A percentile compares a stretch with the other conserved stretches of the same genome.
phyloP scores from a whole-genome alignment of 1,140 invertebrate species.

The Stegodyphus dumicola region DNA sequence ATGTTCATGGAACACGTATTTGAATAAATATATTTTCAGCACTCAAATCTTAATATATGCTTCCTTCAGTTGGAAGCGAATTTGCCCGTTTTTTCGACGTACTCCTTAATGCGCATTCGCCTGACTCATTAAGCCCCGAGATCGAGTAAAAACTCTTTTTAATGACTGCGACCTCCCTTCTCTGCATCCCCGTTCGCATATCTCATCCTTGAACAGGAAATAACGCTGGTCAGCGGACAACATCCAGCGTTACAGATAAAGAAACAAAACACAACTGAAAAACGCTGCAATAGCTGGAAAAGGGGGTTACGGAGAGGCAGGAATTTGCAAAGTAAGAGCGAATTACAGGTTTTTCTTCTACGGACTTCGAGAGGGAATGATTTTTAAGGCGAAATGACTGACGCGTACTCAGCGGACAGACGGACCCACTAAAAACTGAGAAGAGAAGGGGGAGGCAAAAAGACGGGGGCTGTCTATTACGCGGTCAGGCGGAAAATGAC shows the following conservation, averaged over 20 bases:
- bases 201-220: conserved; percentile 28
- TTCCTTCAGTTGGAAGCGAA: too few species aligned
- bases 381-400: conserved; percentile 14
- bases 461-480: conserved; percentile 9
- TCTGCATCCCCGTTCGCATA: neutral
- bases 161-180: neutral
- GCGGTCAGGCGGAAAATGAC: conserved; percentile 60
- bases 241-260: neutral
- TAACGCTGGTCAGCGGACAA: conserved; percentile 12
- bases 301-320: conserved; percentile 46
- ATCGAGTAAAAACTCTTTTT: neutral
- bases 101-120: too few species aligned
- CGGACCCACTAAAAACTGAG: conserved; percentile 3
- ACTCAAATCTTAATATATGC: too few species aligned
- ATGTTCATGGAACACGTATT: too few species aligned
- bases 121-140: too few species aligned
- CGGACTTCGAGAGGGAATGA: neutral
- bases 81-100: too few species aligned
- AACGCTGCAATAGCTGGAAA: neutral
- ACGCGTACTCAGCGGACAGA: conserved; percentile 8
- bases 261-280: neutral
- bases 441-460: conserved; percentile 11
- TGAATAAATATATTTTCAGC: too few species aligned
- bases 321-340: conserved; percentile 29
- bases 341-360: conserved; percentile 49